Evolutionary conservation across 2,113 vertebrate species (phyloP).

Genomic region (Gopherus flavomarginatus): DNA sequence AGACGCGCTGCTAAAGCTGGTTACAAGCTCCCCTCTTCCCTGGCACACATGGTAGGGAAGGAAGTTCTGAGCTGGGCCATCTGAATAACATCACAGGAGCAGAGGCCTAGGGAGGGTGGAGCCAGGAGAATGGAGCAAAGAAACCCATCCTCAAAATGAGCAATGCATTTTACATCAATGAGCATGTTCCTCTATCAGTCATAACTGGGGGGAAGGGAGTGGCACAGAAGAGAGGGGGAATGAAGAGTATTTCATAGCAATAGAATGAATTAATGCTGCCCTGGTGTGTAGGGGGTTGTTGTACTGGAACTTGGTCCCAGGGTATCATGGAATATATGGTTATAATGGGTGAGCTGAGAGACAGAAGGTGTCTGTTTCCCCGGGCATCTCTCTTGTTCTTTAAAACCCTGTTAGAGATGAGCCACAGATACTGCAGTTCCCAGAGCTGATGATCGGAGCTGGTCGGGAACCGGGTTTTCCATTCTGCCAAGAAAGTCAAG

Average conservation of each 20-base stretch:
- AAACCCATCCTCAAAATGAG: not conserved
- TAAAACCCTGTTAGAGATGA: not conserved
- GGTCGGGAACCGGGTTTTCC: not conserved
- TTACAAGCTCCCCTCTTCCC: not conserved
- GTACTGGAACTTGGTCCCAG: not conserved
- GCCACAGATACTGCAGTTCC: not conserved
- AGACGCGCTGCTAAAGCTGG: not conserved
- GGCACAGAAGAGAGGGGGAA: not conserved
- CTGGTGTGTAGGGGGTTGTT: not conserved
- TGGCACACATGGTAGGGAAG: not conserved
- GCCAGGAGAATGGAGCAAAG: not conserved
- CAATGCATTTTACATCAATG: not conserved
- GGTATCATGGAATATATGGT: rapidly evolving
- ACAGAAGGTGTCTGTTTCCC: too few species aligned
- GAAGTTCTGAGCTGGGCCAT: not conserved
- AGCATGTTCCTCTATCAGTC: not conserved
- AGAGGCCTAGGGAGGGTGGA: too few species aligned
- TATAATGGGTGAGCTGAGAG: not conserved
- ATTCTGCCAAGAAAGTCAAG: not conserved
- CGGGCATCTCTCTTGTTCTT: not conserved
- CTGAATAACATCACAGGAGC: rapidly evolving
- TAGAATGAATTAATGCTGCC: not conserved
- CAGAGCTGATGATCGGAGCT: not conserved
- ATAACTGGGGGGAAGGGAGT: not conserved
- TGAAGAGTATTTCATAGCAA: not conserved